Evolutionary conservation across 53 echinoderm and acorn worm genomes (phyloP).

Genomic region (Astropecten irregularis): DNA sequence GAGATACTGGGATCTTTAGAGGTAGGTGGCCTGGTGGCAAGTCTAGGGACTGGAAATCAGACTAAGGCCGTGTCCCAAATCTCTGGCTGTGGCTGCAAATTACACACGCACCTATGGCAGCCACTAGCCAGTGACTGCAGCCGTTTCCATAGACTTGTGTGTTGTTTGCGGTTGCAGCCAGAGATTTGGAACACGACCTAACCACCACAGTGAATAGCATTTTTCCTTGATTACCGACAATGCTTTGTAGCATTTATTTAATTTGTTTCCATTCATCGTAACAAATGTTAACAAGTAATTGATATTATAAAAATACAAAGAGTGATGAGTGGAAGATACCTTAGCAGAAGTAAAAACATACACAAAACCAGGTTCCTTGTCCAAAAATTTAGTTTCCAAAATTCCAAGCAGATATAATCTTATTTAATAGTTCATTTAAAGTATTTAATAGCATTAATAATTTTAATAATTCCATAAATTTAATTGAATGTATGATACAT

Average conservation of each 20-base stretch:
- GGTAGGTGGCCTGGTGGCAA: conserved; percentile 43
- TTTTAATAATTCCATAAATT: no score
- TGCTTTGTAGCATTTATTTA: neutral
- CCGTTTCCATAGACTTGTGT: no score
- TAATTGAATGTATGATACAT: no score
- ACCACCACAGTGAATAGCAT: neutral
- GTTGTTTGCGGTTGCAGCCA: no score
- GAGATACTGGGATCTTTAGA: conserved; percentile 69
- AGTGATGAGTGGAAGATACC: neutral
- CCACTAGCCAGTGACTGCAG: no score
- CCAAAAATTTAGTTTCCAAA: neutral
- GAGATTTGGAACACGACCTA: neutral
- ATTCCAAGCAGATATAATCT: neutral
- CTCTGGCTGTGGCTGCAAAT: no score
- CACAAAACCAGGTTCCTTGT: neutral
- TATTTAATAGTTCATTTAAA: neutral
- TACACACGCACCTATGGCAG: no score
- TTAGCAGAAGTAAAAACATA: no score
- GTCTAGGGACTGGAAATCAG: neutral
- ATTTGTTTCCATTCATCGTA: neutral
- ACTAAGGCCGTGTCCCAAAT: no score
- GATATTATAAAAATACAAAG: neutral
- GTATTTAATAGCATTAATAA: no score
- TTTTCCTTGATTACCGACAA: neutral
- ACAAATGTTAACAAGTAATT: neutral